Evolutionary conservation across 2,888 invertebrate species (phyloP), one percentile per base, ranked within the genome.

Genomic region (Volucella bombylans): DNA sequence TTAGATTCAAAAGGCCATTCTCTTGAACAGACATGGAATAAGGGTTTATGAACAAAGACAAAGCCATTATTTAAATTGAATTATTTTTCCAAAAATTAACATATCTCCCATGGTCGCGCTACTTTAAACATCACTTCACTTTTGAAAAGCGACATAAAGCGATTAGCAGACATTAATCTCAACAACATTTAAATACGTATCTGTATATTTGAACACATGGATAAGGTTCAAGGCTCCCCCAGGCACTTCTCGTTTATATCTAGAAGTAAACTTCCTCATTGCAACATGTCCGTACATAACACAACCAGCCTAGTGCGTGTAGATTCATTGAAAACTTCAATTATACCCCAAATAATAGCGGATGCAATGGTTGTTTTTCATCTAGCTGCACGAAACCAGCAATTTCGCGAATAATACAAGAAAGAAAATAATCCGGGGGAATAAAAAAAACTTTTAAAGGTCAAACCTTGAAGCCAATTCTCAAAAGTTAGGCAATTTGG

Each of bases 401-500:
- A 49, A 52, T 47, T 57, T 64, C 41, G 62, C 15, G 15, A 18
- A 41, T 38, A 54, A 8, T 1, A 23, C 23, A 23, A 23, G 23
- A 23, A n/a, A 54, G 23, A 61, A 14, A 55, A 54, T 12, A 59
- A 57, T 11, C 15, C 10, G n/a, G 23, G 4, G 4, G 0, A 23
- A 23, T 3, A 23, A 49, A 74, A 57, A 61, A 31, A 57, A 8
- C 47, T 68, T 78, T 78, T 82, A 72, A 72, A 82, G 82, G 82
- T 68, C 78, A 52, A 61, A 67, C 18, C 47, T 67, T 77, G 43
- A 81, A 81, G 49, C 54, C 61, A 55, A 67, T 50, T 62, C 43
- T 47, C 12, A n/a, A 65, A 78, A 68, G 49, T 78, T 82, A 31
- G 45, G 72, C 78, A 68, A 72, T 68, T 59, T 72, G 47, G 62